phyloP scores from a whole-genome alignment of 2,113 vertebrate genomes.

The Zonotrichia leucophrys region DNA sequence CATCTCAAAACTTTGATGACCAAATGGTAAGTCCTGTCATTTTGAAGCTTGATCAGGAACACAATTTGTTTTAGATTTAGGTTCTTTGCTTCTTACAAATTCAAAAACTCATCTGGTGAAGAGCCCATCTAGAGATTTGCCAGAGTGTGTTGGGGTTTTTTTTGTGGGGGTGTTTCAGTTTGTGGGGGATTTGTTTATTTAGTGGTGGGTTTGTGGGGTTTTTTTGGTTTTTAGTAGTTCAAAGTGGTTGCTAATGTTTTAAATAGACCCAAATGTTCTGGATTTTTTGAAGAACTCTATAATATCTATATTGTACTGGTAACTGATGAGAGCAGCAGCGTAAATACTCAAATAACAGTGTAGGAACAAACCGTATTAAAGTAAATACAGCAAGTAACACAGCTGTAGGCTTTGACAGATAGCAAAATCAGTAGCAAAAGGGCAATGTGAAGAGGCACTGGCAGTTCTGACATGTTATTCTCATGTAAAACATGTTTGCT shows the following conservation, averaged over 20 bases:
- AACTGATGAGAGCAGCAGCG: neutral
- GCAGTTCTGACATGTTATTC: neutral
- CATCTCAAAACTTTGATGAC: constrained; percentile 72
- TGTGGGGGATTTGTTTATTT: neutral
- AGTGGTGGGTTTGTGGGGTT: neutral
- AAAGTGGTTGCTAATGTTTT: neutral
- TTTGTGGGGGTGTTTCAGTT: neutral
- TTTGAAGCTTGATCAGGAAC: neutral
- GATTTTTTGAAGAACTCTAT: neutral
- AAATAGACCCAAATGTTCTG: neutral
- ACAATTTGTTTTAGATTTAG: neutral
- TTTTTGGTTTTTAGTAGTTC: neutral
- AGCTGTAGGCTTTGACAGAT: neutral
- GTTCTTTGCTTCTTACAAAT: neutral
- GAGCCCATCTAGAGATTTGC: neutral
- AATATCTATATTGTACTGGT: neutral
- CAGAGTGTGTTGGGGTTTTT: neutral
- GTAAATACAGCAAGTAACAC: neutral
- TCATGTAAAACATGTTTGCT: neutral
- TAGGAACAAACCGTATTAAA: neutral
- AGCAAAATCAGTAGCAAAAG: neutral
- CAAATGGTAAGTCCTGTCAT: constrained; percentile 60
- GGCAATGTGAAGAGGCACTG: neutral
- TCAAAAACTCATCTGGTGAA: neutral
- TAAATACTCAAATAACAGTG: neutral